Evolutionary conservation across 2,888 invertebrate species (phyloP).

Genomic region (Erynnis tages): DNA sequence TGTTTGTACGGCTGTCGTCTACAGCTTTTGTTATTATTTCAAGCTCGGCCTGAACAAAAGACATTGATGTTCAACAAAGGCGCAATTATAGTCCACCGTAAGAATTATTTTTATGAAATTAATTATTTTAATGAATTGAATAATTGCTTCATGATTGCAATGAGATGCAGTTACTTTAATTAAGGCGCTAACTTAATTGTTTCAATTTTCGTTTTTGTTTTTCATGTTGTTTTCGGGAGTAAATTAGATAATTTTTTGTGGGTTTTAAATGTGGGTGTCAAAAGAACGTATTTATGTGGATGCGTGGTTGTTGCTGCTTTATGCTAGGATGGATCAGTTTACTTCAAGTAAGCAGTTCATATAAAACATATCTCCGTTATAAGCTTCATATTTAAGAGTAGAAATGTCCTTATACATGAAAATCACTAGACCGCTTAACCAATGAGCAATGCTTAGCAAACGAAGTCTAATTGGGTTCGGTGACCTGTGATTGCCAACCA

Average conservation of each 20-base stretch:
- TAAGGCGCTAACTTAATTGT: neutral
- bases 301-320: too few species aligned
- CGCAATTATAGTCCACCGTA: slow-evolving; percentile 61
- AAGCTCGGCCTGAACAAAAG: slow-evolving; percentile 66
- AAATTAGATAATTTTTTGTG: too few species aligned
- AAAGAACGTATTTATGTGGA: too few species aligned
- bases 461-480: slow-evolving; percentile 47
- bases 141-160: slow-evolving; percentile 6
- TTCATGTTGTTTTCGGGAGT: too few species aligned
- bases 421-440: slow-evolving; percentile 22
- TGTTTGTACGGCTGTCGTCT: slow-evolving; percentile 66
- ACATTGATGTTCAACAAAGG: slow-evolving; percentile 64
- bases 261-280: too few species aligned
- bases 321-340: too few species aligned
- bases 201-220: neutral
- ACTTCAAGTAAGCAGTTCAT: too few species aligned
- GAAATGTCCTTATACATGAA: neutral
- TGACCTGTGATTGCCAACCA: slow-evolving; percentile 20
- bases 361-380: too few species aligned
- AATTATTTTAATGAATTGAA: slow-evolving; percentile 14
- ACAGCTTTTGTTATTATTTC: slow-evolving; percentile 65
- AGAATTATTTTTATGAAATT: slow-evolving; percentile 41
- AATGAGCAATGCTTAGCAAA: slow-evolving; percentile 37
- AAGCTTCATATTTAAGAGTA: too few species aligned
- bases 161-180: slow-evolving; percentile 12